Conservation (phyloP, 2,888 invertebrate genomes). For the Sylvicola fuscatus region DNA sequence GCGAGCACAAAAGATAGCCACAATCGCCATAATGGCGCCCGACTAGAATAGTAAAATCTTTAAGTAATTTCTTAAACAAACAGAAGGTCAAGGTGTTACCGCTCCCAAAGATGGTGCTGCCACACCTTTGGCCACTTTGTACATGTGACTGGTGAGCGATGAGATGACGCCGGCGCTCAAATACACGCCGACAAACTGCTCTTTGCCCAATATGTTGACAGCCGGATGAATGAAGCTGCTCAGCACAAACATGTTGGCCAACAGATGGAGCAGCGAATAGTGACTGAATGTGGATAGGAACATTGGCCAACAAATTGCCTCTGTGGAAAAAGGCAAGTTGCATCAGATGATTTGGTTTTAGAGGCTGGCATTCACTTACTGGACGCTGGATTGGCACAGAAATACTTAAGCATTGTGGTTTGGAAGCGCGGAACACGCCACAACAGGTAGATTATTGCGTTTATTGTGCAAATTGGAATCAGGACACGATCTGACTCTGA, state of each 20-base stretch:
- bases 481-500: slow-evolving; percentile 58
- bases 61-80: slow-evolving; percentile 5
- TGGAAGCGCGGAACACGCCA: slow-evolving; percentile 61
- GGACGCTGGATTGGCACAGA: slow-evolving; percentile 61
- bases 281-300: slow-evolving; percentile 90
- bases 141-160: slow-evolving; percentile 63
- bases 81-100: slow-evolving; percentile 47
- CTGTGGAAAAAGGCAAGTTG: slow-evolving; percentile 23
- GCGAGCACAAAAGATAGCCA: slow-evolving; percentile 70
- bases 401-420: slow-evolving; percentile 61
- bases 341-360: background rate
- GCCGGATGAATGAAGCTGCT: slow-evolving; percentile 51
- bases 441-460: slow-evolving; percentile 56
- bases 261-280: slow-evolving; percentile 64
- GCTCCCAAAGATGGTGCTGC: slow-evolving; percentile 78
- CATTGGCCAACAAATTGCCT: slow-evolving; percentile 67
- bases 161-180: slow-evolving; percentile 73
- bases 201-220: slow-evolving; percentile 57
- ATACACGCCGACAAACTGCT: slow-evolving; percentile 84
- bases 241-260: slow-evolving; percentile 91
- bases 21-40: slow-evolving; percentile 82
- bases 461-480: slow-evolving; percentile 55
- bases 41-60: slow-evolving; percentile 40
- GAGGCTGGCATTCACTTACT: slow-evolving; percentile 29
- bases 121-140: slow-evolving; percentile 48